phyloP scores from a whole-genome alignment of 2,888 invertebrate genomes.

The Strigamia crassipes region DNA sequence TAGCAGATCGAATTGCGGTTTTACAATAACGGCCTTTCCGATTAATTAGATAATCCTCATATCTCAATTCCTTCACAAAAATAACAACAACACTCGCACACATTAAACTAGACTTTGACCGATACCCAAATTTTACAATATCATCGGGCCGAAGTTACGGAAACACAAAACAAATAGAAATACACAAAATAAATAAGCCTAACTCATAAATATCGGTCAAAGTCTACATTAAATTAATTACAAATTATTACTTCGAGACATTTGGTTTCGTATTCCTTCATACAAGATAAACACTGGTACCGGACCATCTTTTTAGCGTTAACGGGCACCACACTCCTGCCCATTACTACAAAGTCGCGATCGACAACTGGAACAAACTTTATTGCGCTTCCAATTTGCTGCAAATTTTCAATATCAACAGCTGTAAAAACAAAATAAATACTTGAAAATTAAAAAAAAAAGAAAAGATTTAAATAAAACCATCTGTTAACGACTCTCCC shows the following conservation, averaged over 20 bases:
- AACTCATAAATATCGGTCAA: no score
- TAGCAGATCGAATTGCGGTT: no score
- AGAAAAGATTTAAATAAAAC: neutral
- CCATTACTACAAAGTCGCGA: neutral
- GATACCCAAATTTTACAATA: no score
- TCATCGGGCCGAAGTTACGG: no score
- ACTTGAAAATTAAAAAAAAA: neutral
- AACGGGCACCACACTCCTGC: neutral
- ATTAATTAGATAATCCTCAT: neutral
- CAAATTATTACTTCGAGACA: slow-evolving; percentile 71
- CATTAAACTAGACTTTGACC: no score
- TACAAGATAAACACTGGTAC: neutral
- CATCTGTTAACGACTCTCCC: neutral
- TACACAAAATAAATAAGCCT: no score
- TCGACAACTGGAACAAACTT: neutral
- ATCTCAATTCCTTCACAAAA: neutral
- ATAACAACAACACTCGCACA: neutral
- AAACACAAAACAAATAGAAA: no score
- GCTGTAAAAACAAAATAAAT: neutral
- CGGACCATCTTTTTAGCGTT: neutral
- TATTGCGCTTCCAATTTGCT: neutral
- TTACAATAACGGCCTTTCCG: neutral
- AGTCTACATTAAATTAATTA: neutral
- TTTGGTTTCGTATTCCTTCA: slow-evolving; percentile 67
- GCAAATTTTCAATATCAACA: neutral